Conservation (phyloP, 2,113 vertebrate genomes). For the Ahaetulla prasina region DNA sequence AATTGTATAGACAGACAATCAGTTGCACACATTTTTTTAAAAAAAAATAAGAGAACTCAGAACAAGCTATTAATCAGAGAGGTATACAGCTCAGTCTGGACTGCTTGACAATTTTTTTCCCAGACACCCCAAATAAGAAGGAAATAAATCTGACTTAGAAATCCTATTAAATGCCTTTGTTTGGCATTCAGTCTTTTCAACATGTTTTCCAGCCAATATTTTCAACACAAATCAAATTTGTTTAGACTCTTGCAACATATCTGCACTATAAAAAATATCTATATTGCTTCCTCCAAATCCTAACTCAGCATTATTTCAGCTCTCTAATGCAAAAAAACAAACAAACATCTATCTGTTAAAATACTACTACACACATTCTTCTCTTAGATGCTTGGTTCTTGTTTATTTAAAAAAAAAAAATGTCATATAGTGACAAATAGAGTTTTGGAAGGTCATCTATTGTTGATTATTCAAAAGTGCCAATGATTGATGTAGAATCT, state of each 20-base stretch:
- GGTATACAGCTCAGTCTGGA: conserved; percentile 20
- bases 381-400: conserved; percentile 29
- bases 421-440: neutral
- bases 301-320: conserved; percentile 40
- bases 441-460: neutral
- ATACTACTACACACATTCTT: conserved; percentile 15
- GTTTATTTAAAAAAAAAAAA: neutral
- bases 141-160: conserved; percentile 53
- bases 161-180: conserved; percentile 10
- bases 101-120: conserved; percentile 37
- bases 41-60: neutral
- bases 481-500: conserved; percentile 24
- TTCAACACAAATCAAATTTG: conserved; percentile 45
- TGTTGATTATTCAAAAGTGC: conserved; percentile 19
- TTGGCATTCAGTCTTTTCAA: conserved; percentile 49
- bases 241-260: conserved; percentile 47
- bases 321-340: neutral
- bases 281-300: conserved; percentile 44
- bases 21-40: conserved; percentile 23
- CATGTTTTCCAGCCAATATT: conserved; percentile 35
- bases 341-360: conserved; percentile 40
- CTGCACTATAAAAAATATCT: conserved; percentile 32
- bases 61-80: conserved; percentile 29
- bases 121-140: conserved; percentile 24
- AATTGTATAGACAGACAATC: neutral